Evolutionary conservation across 2,797 vertebrate species (phyloP).

Genomic region (Centropyge bicolor): DNA sequence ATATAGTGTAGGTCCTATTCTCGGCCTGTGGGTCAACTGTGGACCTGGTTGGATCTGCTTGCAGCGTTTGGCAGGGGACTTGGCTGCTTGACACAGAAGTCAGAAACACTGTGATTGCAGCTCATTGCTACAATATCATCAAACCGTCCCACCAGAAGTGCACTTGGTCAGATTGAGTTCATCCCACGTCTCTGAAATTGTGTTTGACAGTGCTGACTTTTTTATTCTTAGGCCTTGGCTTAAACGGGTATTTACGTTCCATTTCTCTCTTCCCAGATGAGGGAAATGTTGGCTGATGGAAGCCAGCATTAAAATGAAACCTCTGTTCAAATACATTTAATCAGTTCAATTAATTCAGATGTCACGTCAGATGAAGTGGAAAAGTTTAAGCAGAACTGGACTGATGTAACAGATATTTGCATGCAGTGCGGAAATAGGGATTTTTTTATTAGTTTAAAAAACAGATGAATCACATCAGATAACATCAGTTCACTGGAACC

Average conservation of each 20-base stretch:
- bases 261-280: constrained; percentile 40
- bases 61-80: constrained; percentile 46
- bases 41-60: constrained; percentile 61
- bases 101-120: constrained; percentile 62
- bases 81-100: constrained; percentile 40
- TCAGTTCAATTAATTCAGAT: constrained; percentile 23
- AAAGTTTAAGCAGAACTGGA: constrained; percentile 10
- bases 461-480: constrained; percentile 40
- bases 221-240: constrained; percentile 55
- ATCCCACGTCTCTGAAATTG: constrained; percentile 60
- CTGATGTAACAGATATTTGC: neutral
- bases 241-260: constrained; percentile 49
- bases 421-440: neutral
- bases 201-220: constrained; percentile 65
- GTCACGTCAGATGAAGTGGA: constrained; percentile 30
- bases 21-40: constrained; percentile 51
- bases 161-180: constrained; percentile 65
- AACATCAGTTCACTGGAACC: constrained; percentile 5
- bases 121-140: constrained; percentile 52
- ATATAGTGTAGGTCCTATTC: constrained; percentile 39
- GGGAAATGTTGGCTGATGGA: constrained; percentile 16
- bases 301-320: constrained; percentile 33
- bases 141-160: constrained; percentile 42
- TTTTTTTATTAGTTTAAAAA: constrained; percentile 23
- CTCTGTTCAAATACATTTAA: constrained; percentile 40